Base-by-base conservation (phyloP, 2,113 vertebrate species). In the Syrmaticus mikado region DNA sequence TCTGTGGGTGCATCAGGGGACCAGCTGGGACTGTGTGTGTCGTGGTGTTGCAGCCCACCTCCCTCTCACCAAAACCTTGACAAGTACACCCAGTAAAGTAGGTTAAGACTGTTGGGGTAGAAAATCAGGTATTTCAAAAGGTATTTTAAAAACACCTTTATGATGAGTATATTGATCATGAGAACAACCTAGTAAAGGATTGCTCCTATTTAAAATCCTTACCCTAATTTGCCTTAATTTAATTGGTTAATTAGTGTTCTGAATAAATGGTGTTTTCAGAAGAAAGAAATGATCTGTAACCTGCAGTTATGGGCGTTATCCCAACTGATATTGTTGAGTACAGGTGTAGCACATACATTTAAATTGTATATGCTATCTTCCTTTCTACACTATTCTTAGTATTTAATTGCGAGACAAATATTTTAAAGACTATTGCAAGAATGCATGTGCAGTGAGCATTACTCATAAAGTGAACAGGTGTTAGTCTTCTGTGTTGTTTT, bases 371-470 rank as follows among this genome's bases (percentile, higher is more conserved):
- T 57, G 6, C 21, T 32, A 1, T 17, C 22, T 27, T 74, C 17
- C 73, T 38, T 50, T 55, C 68, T 46, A 66, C 5, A 14, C 57
- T 57, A 36, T 64, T 72, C 91, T 92, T 73, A n/a, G 20, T 12
- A 46, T 41, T 81, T 85, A 24, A 28, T 62, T 62, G 40, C 27
- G 17, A 30, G 28, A 55, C 20, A 60, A 70, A 4, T 52, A 20
- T 72, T 78, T 78, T 91, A 67, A 78, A 77, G 82, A 60, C 28
- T 8, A 4, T 22, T 91, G 24, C 38, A 57, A 64, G 77, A 55
- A 64, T 11, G 21, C 58, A 30, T 38, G 10, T 0, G 0, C 67
- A 24, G 10, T 73, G 53, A 55, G 5, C 50, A 21, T 70, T 94
- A 50, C 12, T 89, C 58, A 11, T 24, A 3, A 82, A 1, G 0